Conservation (phyloP, 2,113 vertebrate genomes). For the Carollia perspicillata region DNA sequence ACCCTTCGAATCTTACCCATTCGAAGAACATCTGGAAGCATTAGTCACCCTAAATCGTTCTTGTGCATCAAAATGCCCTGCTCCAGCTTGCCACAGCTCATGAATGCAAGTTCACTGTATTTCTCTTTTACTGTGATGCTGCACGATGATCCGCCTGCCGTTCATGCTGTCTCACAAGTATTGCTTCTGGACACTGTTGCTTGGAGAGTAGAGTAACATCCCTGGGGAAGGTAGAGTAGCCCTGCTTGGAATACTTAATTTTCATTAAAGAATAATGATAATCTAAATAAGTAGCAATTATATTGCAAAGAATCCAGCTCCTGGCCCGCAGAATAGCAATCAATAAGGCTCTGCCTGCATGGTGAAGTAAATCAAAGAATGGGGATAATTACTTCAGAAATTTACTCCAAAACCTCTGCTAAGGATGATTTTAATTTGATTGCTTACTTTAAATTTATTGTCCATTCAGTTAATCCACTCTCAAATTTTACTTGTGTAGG, state of each 20-base stretch:
- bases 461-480: not conserved
- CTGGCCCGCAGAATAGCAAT: not conserved
- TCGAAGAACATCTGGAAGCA: not conserved
- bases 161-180: not conserved
- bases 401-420: not conserved
- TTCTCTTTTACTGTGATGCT: not conserved
- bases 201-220: not conserved
- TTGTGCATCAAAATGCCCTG: not conserved
- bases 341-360: not conserved
- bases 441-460: slow-evolving; percentile 7
- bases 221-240: not conserved
- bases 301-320: not conserved
- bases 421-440: not conserved
- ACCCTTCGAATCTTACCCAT: not conserved
- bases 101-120: not conserved
- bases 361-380: not conserved
- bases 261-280: not conserved
- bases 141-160: not conserved
- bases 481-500: not conserved
- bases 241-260: not conserved
- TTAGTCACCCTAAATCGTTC: not conserved
- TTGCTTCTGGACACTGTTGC: not conserved
- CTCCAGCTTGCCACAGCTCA: not conserved
- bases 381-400: not conserved
- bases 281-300: not conserved